A percentile compares a stretch with the other conserved stretches of the same genome.
phyloP scores from a whole-genome alignment of 1,140 invertebrate genomes.

The Arctopsyche grandis region DNA sequence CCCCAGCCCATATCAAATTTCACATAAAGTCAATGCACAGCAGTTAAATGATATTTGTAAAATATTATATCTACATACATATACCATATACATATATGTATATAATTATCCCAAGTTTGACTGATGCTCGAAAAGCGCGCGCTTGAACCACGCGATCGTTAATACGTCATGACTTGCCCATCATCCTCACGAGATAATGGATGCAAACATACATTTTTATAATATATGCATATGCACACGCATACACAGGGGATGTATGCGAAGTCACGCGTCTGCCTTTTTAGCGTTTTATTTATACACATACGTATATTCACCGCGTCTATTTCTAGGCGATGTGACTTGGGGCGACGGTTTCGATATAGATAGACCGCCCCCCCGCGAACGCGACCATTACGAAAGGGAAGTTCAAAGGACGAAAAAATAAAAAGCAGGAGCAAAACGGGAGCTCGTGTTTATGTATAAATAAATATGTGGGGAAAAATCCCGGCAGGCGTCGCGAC shows the following conservation, averaged over 20 bases:
- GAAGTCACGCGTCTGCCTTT: constrained; percentile 9
- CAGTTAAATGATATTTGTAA: too few relatives aligned
- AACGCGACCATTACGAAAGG: background rate
- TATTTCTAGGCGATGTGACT: background rate
- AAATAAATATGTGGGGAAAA: background rate
- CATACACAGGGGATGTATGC: background rate
- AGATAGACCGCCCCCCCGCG: background rate
- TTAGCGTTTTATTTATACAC: constrained; percentile 19
- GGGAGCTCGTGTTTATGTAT: background rate
- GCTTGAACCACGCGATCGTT: constrained; percentile 2
- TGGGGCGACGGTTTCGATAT: background rate
- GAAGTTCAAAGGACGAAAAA: background rate
- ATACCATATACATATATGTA: too few relatives aligned
- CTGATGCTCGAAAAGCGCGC: background rate
- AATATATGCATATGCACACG: background rate
- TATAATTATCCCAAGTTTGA: too few relatives aligned
- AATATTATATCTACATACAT: too few relatives aligned
- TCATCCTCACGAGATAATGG: constrained; percentile 1
- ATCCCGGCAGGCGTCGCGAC: background rate
- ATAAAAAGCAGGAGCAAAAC: background rate
- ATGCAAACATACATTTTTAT: background rate
- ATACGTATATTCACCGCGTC: background rate
- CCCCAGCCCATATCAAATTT: too few relatives aligned
- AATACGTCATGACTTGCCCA: constrained; percentile 18
- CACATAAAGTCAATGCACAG: too few relatives aligned